Base-by-base conservation (phyloP, 2,113 vertebrate species). In the Hippocampus comes region DNA sequence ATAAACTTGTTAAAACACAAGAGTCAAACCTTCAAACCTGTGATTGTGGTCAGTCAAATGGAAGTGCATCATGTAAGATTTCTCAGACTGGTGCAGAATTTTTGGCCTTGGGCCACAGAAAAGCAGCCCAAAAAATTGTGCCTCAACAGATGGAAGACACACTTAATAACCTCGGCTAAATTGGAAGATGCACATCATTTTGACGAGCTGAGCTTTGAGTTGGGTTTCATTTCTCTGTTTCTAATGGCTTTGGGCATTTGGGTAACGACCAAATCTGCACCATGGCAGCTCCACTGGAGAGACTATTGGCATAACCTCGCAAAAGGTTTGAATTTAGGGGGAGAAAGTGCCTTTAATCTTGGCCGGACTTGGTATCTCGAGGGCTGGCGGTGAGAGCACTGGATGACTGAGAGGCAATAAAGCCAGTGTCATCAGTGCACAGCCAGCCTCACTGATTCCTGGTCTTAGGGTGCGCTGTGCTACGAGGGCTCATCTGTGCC, bases 401-500 rank as follows among this genome's bases (percentile, higher is more conserved):
- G 70, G 59, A 71, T 69, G 77, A 81, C 75, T 71, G 86, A 86
- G 80, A 66, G 76, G 75, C 76, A 46, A 80, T 76, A 75, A 82
- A 87, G 18, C 12, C 77, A 78, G 76, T 80, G 83, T 87, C 84
- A 88, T 90, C 85, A 80, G 69, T 65, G 72, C 80, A 76, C 78
- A 85, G 75, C 77, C 23, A 2, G 61, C 73, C 78, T 85, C 80
- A 67, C 76, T 76, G 80, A 86, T 78, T 88, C 81, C 76, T 78
- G 83, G 76, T 86, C 78, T 68, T 81, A 72, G 78, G 74, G 77
- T 27, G 42, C 75, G 77, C 72, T n/a, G 12, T 0, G 23, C 81
- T 79, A 76, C 77, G 60, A 82, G 79, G 83, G 78, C 83, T 86
- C 88, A 89, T 87, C 88, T 89, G 88, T 70, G 87, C 74, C 49